Base-by-base conservation (phyloP, 2,888 invertebrate genomes). In the Drosophila anomalipes region DNA sequence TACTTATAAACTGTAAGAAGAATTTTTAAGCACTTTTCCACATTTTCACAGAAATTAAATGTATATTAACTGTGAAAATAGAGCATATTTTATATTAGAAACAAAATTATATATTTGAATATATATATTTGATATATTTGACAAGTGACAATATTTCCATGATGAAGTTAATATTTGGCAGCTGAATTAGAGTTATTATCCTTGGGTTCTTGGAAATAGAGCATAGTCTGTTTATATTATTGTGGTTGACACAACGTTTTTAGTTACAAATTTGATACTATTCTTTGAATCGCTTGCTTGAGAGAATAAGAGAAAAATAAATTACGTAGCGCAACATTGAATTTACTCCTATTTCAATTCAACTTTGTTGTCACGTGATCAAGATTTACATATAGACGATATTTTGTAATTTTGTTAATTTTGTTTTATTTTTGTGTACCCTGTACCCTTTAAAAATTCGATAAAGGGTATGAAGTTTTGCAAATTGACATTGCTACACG, bases 91-190 rank as follows among this genome's bases (percentile, higher is more conserved):
- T 35, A 35, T 35, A 16, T 35, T 16, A 5, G 5, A 16, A 16
- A 35, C 16, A 35, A 35, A 32, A 16, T 16, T 35, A 35, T 2
- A 35, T 16, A 35, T 35, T 16, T 16, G n/a, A n/a, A n/a, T n/a
- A n/a, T n/a, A n/a, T n/a, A n/a, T n/a, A n/a, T n/a, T n/a, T n/a
- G n/a, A n/a, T n/a, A n/a, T n/a, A n/a, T n/a, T n/a, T 35, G 35
- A 14, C 14, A 71, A 68, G 10, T 72, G 81, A 78, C 4, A 62
- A 19, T 32, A 70, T 14, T 81, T 28, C 1, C 7, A 30, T 3
- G 66, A 71, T 0, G 57, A 58, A 6, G 64, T 74, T 16, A 75
- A 81, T 52, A 83, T 74, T 9, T 83, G 83, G 78, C 71, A 78
- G 53, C 10, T 28, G 41, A 12, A 41, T 10, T 41, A 10, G 4